These are phyloP conservation scores for Octomys mimax DNA, from an alignment of 2,797 vertebrate species.

Conservation along the genomic window DNA sequence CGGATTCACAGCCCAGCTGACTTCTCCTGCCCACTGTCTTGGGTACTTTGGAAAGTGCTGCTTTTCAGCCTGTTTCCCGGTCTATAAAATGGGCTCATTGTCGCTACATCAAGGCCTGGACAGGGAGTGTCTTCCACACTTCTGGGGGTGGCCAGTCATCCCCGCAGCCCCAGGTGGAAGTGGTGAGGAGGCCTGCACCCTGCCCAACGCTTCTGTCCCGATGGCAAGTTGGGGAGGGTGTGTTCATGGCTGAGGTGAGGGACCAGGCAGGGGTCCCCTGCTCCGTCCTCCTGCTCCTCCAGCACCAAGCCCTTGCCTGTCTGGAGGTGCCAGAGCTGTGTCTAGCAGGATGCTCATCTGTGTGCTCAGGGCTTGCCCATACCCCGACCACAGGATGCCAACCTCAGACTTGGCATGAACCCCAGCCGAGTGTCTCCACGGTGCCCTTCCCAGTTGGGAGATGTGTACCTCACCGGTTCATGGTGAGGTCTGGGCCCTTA, in stretches of 20 bases:
- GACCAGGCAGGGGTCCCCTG: neutral
- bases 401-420: neutral
- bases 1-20: neutral
- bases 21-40: neutral
- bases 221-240: neutral
- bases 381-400: neutral
- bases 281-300: neutral
- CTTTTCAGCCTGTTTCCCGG: neutral
- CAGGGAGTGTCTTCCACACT: neutral
- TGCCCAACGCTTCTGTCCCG: neutral
- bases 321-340: neutral
- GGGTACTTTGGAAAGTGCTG: neutral
- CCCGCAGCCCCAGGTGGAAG: neutral
- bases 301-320: neutral
- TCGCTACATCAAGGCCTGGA: neutral
- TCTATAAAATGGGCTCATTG: slow-evolving; percentile 3
- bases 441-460: neutral
- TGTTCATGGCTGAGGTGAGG: neutral
- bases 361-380: neutral
- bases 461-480: neutral
- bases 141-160: neutral
- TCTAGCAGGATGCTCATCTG: neutral
- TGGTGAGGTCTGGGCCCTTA: neutral
- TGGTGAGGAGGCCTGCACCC: neutral
- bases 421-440: neutral